Evolutionary conservation across 2,113 vertebrate genomes (phyloP), one percentile per base, ranked within the genome.

Genomic region (Triplophysa tibetana): DNA sequence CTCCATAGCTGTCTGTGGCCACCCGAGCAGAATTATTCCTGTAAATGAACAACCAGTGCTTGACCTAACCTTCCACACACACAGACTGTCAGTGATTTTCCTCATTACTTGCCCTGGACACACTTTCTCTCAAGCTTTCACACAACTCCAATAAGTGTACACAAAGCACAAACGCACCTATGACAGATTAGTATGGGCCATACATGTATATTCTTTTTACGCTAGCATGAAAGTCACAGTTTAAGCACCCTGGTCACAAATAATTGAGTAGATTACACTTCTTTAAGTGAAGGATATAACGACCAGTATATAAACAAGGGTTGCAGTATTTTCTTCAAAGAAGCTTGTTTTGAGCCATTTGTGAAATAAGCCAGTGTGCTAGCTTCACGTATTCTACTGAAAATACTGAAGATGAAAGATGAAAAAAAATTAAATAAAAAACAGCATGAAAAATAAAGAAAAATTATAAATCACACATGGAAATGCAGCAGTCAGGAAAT

Each of bases 11-110:
- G n/a, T n/a, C n/a, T n/a, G 19, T 23, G 24, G 56, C 17, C n/a
- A 45, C 50, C 13, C 58, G 48, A 70, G n/a, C 66, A 38, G 9
- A 69, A 61, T 67, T 64, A 67, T 82, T 64, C 75, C 78, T 50
- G 13, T 69, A 75, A 83, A 78, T 62, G 67, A 50, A 62, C 74
- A 69, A 43, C 56, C 65, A 80, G 48, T 33, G 60, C 33, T 72
- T 63, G 63, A 83, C 48, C 79, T 76, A 63, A 77, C 14, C 45
- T 63, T 33, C 48, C 61, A n/a, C 66, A 26, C 16, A 64, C 52
- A 50, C 26, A 64, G 33, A 70, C 29, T 45, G 58, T 61, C 21
- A 21, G 9, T 23, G 61, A 43, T 21, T 79, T 56, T 56, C 45
- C 50, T 52, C 2, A 52, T 3, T 52, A 54, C 21, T n/a, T 75